A percentile compares a stretch with the other conserved stretches of the same genome.
Evolutionary conservation across 1,140 invertebrate genomes (phyloP).

Genomic region (Argopecten irradians): DNA sequence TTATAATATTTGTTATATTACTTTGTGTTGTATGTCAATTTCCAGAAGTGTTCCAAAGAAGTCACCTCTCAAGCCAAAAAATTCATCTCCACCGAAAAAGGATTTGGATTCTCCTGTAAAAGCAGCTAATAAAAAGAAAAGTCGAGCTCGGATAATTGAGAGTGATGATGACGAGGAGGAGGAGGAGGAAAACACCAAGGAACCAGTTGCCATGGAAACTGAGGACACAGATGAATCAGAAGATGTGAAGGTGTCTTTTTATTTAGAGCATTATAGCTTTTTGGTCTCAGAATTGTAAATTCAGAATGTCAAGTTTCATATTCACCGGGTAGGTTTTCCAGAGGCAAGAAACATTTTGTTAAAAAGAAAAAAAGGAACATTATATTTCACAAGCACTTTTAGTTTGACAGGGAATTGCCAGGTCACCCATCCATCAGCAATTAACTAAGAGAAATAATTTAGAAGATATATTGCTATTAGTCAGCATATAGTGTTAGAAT

Average conservation of each 20-base stretch:
- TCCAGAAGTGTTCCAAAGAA: slow-evolving; percentile 29
- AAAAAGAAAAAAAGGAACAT: too few species aligned
- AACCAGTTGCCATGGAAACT: background rate
- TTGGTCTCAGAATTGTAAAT: too few species aligned
- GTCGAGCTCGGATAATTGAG: slow-evolving; percentile 55
- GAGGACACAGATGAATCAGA: background rate
- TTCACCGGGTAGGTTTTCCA: too few species aligned
- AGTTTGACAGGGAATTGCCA: too few species aligned
- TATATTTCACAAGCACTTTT: too few species aligned
- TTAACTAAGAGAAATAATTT: too few species aligned
- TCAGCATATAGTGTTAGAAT: too few species aligned
- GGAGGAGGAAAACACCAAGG: slow-evolving; percentile 27
- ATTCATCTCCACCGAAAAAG: slow-evolving; percentile 46
- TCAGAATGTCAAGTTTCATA: too few species aligned
- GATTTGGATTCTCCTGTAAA: slow-evolving; percentile 56
- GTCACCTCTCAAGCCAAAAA: slow-evolving; percentile 55
- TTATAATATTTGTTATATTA: background rate
- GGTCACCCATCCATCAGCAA: too few species aligned
- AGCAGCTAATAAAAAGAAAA: slow-evolving; percentile 32
- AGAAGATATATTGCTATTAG: too few species aligned
- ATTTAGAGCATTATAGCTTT: too few species aligned
- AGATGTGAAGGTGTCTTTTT: background rate
- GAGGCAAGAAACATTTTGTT: too few species aligned
- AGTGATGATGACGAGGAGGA: slow-evolving; percentile 55
- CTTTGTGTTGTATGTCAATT: background rate